Conservation (phyloP, 2,797 vertebrate species). For the Parotocinclus haroldoi region DNA sequence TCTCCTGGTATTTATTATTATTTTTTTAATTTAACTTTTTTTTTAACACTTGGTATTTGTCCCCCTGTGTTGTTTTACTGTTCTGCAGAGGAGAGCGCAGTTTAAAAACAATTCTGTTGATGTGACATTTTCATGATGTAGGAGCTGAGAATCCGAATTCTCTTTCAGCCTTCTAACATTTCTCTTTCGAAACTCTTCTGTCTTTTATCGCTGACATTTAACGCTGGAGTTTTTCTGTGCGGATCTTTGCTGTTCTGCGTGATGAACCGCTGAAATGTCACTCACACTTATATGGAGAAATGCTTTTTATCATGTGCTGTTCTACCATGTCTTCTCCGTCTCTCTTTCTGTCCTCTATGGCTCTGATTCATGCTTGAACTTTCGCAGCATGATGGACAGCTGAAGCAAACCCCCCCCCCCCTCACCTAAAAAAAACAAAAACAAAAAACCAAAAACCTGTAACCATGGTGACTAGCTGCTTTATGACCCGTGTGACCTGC, state of each 20-base stretch:
- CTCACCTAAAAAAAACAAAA: no score
- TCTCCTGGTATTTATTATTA: no score
- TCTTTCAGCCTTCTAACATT: no score
- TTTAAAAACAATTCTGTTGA: no score
- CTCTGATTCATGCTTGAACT: slow-evolving; percentile 53
- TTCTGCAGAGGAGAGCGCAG: no score
- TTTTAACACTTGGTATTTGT: no score
- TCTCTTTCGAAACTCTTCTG: background rate
- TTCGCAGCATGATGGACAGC: slow-evolving; percentile 45
- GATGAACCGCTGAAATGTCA: slow-evolving; percentile 47
- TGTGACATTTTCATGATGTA: background rate
- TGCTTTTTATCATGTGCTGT: background rate
- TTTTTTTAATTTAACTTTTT: no score
- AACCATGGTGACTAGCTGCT: slow-evolving; percentile 37
- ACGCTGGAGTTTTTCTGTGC: background rate
- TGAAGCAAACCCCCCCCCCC: background rate
- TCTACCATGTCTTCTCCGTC: slow-evolving; percentile 16
- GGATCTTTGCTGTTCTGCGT: background rate
- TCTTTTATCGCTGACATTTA: slow-evolving; percentile 3
- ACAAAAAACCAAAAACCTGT: no score
- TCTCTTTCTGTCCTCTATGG: slow-evolving; percentile 23
- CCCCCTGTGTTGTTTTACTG: no score
- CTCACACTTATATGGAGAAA: slow-evolving; percentile 51
- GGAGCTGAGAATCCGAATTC: background rate
- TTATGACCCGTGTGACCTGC: slow-evolving; percentile 31